Conservation (phyloP, 2,888 invertebrate species). For the Quadriops clusia region DNA sequence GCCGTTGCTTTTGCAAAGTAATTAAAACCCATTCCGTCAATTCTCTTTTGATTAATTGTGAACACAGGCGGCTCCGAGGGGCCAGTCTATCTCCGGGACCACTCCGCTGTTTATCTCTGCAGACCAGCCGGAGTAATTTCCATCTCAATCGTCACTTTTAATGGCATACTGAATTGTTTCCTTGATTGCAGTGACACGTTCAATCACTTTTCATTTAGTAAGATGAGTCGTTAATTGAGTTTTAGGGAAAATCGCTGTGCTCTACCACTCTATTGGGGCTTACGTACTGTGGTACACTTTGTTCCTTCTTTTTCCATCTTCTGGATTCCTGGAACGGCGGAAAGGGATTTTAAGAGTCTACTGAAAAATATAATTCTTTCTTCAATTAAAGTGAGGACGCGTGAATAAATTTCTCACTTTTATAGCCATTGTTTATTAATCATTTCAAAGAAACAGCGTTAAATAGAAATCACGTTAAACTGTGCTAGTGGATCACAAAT, state of each 20-base stretch:
- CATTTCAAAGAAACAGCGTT: too few relatives aligned
- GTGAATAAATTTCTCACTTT: too few relatives aligned
- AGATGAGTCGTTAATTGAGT: slow-evolving; percentile 39
- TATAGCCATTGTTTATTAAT: too few relatives aligned
- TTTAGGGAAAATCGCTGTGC: slow-evolving; percentile 36
- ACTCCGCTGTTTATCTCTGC: slow-evolving; percentile 34
- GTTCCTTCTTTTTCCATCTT: too few relatives aligned
- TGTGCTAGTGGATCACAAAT: too few relatives aligned
- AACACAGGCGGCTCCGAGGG: slow-evolving; percentile 23
- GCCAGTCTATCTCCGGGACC: slow-evolving; percentile 24
- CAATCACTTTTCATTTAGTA: slow-evolving; percentile 40
- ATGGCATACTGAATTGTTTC: slow-evolving; percentile 37
- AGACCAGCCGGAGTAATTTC: slow-evolving; percentile 37
- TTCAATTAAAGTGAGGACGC: too few relatives aligned
- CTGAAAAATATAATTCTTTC: too few relatives aligned
- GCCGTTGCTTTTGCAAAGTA: slow-evolving; percentile 28
- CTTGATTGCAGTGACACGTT: slow-evolving; percentile 39
- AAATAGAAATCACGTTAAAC: too few relatives aligned
- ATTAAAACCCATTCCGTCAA: slow-evolving; percentile 37
- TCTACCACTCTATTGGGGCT: too few relatives aligned
- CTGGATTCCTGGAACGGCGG: too few relatives aligned
- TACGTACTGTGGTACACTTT: too few relatives aligned
- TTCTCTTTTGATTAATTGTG: slow-evolving; percentile 39
- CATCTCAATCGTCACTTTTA: slow-evolving; percentile 41
- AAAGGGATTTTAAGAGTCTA: too few relatives aligned